Percentiles rank a stretch among this genome's conserved stretches.
phyloP scores from a whole-genome alignment of 1,140 invertebrate genomes.

The Mercenaria mercenaria region DNA sequence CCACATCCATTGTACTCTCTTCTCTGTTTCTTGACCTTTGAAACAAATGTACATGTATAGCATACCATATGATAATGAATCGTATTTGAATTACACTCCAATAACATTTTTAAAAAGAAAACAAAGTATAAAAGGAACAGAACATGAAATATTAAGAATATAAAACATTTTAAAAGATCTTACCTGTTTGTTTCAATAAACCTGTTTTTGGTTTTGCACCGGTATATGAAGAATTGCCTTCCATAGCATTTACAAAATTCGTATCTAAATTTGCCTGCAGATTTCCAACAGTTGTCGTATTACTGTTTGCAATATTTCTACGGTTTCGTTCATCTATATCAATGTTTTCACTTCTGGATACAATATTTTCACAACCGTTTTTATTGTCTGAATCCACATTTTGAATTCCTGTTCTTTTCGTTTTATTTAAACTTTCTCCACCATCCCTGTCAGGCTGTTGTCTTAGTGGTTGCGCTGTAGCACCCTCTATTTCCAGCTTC shows the following conservation, averaged over 20 bases:
- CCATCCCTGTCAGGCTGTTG: neutral
- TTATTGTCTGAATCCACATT: neutral
- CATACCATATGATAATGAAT: neutral
- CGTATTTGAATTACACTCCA: neutral
- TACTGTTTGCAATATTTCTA: too few relatives aligned
- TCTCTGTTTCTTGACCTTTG: neutral
- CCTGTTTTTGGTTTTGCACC: neutral
- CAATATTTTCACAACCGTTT: neutral
- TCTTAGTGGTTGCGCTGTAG: neutral
- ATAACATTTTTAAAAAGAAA: too few relatives aligned
- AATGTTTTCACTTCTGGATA: too few relatives aligned
- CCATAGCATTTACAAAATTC: too few relatives aligned
- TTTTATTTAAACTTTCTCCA: neutral
- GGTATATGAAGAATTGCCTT: neutral
- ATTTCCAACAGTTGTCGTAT: too few relatives aligned
- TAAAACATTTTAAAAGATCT: too few relatives aligned
- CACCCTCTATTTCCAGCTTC: neutral
- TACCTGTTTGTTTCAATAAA: neutral
- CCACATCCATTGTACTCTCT: constrained; percentile 12
- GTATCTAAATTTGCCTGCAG: too few relatives aligned
- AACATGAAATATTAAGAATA: too few relatives aligned
- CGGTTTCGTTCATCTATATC: too few relatives aligned
- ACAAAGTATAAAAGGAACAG: too few relatives aligned
- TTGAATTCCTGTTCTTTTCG: neutral
- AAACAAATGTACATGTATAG: neutral